Base-by-base conservation (phyloP, 2,113 vertebrate genomes). In the Cinclus mexicanus region DNA sequence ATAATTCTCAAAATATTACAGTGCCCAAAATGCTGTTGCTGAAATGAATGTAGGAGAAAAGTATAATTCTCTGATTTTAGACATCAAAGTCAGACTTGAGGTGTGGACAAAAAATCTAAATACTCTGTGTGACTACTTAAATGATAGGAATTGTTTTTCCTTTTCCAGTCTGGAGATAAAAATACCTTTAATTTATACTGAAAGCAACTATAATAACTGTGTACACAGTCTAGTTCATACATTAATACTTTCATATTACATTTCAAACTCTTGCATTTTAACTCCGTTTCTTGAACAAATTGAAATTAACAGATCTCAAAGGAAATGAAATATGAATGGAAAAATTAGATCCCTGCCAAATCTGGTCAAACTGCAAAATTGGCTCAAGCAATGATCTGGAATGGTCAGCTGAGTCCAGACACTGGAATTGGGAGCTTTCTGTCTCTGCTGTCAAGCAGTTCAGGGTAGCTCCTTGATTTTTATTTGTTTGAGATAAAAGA, bases 301-400 rank as follows among this genome's bases (percentile, higher is more conserved):
- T 57, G 63, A 74, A 95, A 87, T 82, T 53, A 89, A 52, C 28
- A 75, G 61, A 44, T 95, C 95, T 97, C 87, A 87, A 90, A 88
- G 83, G 88, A 93, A 94, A 95, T 97, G 72, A 97, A 97, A 97
- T 83, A 97, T 96, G 97, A 97, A 93, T 68, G 74, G 95, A 97
- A 97, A 96, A 95, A 95, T 41, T 89, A 96, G 64, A 94, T 97
- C 52, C 26, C 92, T 97, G 97, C 96, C 91, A 96, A 85, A 92
- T 63, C 14, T 18, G 15, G 20, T 72, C 17, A 72, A 86, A 70
- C 31, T 70, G 33, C 42, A 81, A 55, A 89, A 72, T 2, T 64
- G 42, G 26, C 60, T 71, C 19, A 56, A 68, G 29, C 14, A 74
- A 21, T 46, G 22, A n/a, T 81, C 28, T 59, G 53, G 23, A 47